These are phyloP conservation scores for Rhinichthys osculus DNA, from an alignment of 2,797 vertebrate genomes.

Conservation along the genomic window DNA sequence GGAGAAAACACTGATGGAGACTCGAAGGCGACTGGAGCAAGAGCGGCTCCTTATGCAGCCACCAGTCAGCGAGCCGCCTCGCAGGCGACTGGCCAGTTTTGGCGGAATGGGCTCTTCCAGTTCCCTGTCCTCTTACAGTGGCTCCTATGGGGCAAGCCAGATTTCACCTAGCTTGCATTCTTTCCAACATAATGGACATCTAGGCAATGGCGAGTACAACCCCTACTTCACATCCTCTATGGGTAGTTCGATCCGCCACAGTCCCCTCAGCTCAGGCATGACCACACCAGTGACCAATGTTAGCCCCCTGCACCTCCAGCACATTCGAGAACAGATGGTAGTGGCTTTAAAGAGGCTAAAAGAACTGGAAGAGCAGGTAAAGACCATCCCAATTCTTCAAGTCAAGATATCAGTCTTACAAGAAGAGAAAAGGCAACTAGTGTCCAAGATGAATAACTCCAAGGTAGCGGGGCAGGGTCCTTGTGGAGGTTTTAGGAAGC, in stretches of 20 bases:
- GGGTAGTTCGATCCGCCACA: conserved; percentile 94
- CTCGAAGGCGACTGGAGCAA: conserved; percentile 91
- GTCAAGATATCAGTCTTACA: conserved; percentile 98
- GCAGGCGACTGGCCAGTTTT: conserved; percentile 92
- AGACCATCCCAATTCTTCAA: conserved; percentile 94
- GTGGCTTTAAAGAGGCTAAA: conserved; percentile 92
- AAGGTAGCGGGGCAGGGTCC: conserved; percentile 73
- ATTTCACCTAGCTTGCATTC: conserved; percentile 77
- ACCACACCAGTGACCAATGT: conserved; percentile 93
- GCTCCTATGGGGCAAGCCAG: conserved; percentile 82
- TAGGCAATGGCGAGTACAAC: conserved; percentile 84
- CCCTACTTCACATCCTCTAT: conserved; percentile 84
- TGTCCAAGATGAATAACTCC: conserved; percentile 88
- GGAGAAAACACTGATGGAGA: conserved; percentile 99
- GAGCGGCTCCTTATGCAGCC: conserved; percentile 89
- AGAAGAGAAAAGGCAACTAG: conserved; percentile 93
- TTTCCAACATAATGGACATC: conserved; percentile 84
- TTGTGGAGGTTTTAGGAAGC: conserved; percentile 82
- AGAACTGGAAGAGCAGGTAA: conserved; percentile 95
- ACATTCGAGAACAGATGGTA: conserved; percentile 98
- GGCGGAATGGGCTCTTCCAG: conserved; percentile 92
- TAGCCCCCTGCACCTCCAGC: conserved; percentile 93
- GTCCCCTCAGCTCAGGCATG: conserved; percentile 94
- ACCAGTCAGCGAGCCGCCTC: conserved; percentile 80
- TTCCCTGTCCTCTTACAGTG: conserved; percentile 89